Conservation (phyloP, 2,113 vertebrate genomes). For the Panthera uncia region DNA sequence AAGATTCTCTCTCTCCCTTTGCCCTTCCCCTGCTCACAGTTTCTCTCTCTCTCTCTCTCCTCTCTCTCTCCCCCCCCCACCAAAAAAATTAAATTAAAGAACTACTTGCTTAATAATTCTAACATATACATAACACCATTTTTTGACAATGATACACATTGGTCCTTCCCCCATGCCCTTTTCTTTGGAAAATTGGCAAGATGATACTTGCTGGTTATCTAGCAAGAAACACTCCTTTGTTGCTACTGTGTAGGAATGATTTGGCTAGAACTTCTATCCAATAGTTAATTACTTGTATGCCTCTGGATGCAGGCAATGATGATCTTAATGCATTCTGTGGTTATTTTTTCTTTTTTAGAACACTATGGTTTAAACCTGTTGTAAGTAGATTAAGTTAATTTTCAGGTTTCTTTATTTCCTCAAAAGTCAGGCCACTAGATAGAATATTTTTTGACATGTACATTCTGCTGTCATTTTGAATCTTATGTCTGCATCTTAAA, state of each 20-base stretch:
- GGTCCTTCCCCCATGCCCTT: background rate
- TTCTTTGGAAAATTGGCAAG: background rate
- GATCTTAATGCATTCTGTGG: background rate
- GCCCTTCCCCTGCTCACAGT: background rate
- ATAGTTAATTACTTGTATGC: background rate
- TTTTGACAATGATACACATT: background rate
- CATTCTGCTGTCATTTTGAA: background rate
- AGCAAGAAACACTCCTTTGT: background rate
- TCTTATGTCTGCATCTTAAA: background rate
- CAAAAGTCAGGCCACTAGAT: constrained; percentile 1
- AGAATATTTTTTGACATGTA: background rate
- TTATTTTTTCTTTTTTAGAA: background rate
- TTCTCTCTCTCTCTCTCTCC: background rate
- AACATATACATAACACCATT: background rate
- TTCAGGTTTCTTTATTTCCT: constrained; percentile 14
- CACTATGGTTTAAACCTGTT: background rate
- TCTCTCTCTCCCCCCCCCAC: no score
- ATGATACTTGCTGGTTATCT: background rate
- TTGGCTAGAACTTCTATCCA: background rate
- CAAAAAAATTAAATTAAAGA: background rate
- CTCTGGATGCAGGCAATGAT: background rate
- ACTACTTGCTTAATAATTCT: background rate
- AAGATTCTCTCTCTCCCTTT: background rate
- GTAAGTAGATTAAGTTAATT: constrained; percentile 31
- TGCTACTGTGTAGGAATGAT: background rate